phyloP scores from a whole-genome alignment of 1,140 invertebrate genomes.

The Atta cephalotes region DNA sequence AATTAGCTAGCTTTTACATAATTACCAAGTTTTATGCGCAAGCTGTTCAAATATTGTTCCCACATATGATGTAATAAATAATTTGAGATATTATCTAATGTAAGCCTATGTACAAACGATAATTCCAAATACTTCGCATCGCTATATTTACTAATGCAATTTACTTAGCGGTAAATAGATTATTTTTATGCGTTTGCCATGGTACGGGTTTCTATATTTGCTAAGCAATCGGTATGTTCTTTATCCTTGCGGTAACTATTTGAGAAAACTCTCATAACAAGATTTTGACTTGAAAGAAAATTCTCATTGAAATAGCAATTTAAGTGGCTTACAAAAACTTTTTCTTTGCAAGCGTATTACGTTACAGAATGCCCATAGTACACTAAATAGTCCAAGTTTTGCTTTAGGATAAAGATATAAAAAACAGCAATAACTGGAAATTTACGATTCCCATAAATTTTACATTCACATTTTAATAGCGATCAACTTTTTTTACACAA shows the following conservation, averaged over 20 bases:
- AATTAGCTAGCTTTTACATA: background rate
- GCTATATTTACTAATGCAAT: constrained; percentile 20
- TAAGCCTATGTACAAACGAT: background rate
- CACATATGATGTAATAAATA: background rate
- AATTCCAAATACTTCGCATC: constrained; percentile 27
- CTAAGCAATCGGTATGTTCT: constrained; percentile 14
- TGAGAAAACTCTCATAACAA: constrained; percentile 7
- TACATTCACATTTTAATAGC: background rate
- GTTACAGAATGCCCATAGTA: background rate
- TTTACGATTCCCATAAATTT: background rate
- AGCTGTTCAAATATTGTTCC: background rate
- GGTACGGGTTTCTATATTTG: constrained; percentile 24
- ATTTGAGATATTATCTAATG: background rate
- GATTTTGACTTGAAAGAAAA: constrained; percentile 14
- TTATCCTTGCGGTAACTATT: background rate
- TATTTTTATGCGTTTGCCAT: constrained; percentile 39
- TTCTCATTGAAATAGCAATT: constrained; percentile 2
- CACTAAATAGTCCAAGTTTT: constrained; percentile 9
- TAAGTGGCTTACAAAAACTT: constrained; percentile 11
- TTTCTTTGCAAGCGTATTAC: background rate
- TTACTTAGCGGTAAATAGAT: constrained; percentile 30
- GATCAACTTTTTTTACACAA: background rate
- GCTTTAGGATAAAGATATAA: background rate
- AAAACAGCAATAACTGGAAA: background rate
- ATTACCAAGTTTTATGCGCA: background rate